Conservation (phyloP, 2,797 vertebrate genomes). For the Psittacula derbiana region DNA sequence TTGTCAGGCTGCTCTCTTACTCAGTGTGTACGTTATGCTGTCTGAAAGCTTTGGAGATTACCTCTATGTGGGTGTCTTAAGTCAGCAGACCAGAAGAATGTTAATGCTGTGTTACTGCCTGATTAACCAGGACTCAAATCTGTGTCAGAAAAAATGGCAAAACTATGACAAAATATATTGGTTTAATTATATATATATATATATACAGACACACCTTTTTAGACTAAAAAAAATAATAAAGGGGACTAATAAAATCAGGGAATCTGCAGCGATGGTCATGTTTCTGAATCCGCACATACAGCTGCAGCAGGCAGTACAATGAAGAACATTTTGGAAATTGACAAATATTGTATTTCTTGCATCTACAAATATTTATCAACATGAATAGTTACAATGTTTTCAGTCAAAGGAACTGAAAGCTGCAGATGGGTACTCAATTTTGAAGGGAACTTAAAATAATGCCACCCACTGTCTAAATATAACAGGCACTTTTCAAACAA, state of each 20-base stretch:
- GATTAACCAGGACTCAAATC: not conserved
- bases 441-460: not conserved
- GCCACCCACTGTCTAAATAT: not conserved
- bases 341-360: not conserved
- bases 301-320: not conserved
- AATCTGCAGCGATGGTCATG: not conserved
- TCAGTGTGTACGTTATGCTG: not conserved
- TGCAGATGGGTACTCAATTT: not conserved
- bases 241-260: not conserved
- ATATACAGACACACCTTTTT: not conserved
- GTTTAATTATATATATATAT: not conserved
- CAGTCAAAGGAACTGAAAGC: not conserved
- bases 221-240: not conserved
- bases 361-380: not conserved
- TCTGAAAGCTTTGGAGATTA: not conserved
- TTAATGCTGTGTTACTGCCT: not conserved
- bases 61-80: not conserved
- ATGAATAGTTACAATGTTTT: not conserved
- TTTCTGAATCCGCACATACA: not conserved
- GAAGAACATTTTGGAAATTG: not conserved
- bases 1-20: not conserved
- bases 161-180: not conserved
- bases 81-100: slow-evolving; percentile 9
- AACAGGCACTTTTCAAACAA: not conserved
- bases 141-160: not conserved